phyloP scores from a whole-genome alignment of 2,113 vertebrate genomes.

The Pyxicephalus adspersus region DNA sequence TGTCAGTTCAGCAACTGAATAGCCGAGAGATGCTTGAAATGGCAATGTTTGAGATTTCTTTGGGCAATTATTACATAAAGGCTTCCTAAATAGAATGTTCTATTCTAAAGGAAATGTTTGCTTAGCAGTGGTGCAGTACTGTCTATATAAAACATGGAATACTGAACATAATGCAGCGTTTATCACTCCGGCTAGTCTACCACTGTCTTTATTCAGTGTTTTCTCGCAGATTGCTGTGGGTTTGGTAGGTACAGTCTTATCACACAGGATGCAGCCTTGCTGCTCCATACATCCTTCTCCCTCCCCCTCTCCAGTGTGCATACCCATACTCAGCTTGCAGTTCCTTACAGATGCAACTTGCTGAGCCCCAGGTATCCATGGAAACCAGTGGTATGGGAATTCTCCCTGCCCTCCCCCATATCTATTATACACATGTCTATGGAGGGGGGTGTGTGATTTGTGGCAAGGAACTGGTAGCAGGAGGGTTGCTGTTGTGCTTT shows the following conservation, averaged over 20 bases:
- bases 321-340: conserved; percentile 37
- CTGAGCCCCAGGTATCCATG: conserved; percentile 51
- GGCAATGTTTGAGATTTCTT: too few species aligned
- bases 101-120: too few species aligned
- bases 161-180: not conserved
- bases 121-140: too few species aligned
- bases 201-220: not conserved
- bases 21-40: too few species aligned
- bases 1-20: too few species aligned
- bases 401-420: conserved; percentile 39
- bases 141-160: too few species aligned
- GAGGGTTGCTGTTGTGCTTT: conserved; percentile 48
- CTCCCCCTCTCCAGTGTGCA: conserved; percentile 38
- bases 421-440: conserved; percentile 47
- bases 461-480: conserved; percentile 42
- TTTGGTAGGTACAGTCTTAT: not conserved
- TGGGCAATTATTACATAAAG: too few species aligned
- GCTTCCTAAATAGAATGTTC: too few species aligned
- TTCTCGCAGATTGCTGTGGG: not conserved
- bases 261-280: not conserved
- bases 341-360: conserved; percentile 54
- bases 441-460: conserved; percentile 44
- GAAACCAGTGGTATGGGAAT: conserved; percentile 52
- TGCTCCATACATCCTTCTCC: conserved; percentile 2
- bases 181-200: not conserved